A percentile compares a stretch with the other conserved stretches of the same genome.
Evolutionary conservation across 2,888 invertebrate species (phyloP).

Genomic region (Napeogenes inachia): DNA sequence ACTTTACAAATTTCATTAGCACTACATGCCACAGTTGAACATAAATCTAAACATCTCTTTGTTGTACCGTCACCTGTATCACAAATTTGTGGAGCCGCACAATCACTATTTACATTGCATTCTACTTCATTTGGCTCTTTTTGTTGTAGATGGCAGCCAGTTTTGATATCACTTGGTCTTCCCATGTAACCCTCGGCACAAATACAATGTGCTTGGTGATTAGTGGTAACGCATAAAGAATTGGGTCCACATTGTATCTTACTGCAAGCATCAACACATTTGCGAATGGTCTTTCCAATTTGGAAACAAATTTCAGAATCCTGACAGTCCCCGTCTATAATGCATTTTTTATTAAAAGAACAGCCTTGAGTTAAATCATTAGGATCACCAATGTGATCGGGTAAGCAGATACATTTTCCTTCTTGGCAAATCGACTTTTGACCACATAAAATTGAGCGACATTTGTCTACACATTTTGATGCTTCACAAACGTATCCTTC

Average conservation of each 20-base stretch:
- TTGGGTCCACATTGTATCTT: constrained; percentile 94
- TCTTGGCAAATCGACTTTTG: constrained; percentile 88
- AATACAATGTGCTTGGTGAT: constrained; percentile 90
- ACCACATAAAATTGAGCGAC: constrained; percentile 86
- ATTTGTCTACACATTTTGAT: constrained; percentile 86
- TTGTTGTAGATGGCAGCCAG: constrained; percentile 87
- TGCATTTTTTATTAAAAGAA: constrained; percentile 84
- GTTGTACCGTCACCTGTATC: constrained; percentile 79
- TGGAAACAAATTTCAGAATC: constrained; percentile 93
- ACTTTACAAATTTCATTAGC: constrained; percentile 88
- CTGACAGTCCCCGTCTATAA: constrained; percentile 88
- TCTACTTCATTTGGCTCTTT: constrained; percentile 77
- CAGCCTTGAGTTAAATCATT: constrained; percentile 84
- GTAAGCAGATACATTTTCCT: constrained; percentile 87
- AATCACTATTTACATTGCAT: constrained; percentile 84
- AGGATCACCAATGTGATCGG: constrained; percentile 87
- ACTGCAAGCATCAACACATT: constrained; percentile 91
- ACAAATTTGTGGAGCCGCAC: constrained; percentile 84
- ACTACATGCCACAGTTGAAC: constrained; percentile 88
- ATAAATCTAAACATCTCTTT: constrained; percentile 86
- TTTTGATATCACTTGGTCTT: constrained; percentile 86
- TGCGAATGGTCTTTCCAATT: constrained; percentile 84
- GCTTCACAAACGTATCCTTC: constrained; percentile 85
- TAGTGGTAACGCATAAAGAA: constrained; percentile 89
- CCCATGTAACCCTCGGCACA: constrained; percentile 90